Percentiles rank a stretch among this genome's conserved stretches.
phyloP scores from a whole-genome alignment of 2,797 vertebrate genomes.

The Oreochromis mossambicus region DNA sequence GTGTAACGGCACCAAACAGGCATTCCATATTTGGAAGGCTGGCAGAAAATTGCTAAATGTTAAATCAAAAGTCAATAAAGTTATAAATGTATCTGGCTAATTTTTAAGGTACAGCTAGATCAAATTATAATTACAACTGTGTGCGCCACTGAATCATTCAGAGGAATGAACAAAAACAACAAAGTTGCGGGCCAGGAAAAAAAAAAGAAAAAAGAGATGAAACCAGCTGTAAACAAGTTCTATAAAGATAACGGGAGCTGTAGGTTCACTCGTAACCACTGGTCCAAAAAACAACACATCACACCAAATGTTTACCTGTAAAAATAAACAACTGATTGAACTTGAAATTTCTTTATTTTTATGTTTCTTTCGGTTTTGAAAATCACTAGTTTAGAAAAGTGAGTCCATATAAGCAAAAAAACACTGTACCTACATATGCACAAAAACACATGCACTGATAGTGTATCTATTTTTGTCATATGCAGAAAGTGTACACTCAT shows the following conservation, averaged over 20 bases:
- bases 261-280: not conserved
- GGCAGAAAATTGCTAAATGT: not conserved
- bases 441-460: fast-evolving
- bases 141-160: fast-evolving
- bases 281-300: not conserved
- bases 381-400: not conserved
- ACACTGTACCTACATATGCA: not conserved
- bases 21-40: not conserved
- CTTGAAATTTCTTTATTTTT: not conserved
- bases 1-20: not conserved
- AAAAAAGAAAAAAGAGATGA: not conserved
- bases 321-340: not conserved
- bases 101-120: not conserved
- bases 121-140: not conserved
- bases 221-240: not conserved
- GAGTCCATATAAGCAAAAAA: not conserved
- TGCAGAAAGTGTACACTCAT: not conserved
- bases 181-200: not conserved
- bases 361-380: not conserved
- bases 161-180: not conserved
- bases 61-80: not conserved
- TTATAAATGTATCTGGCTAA: not conserved
- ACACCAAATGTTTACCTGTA: not conserved
- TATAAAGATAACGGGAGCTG: not conserved
- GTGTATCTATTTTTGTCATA: not conserved